Conservation (phyloP, 37 sponge, comb jelly and placozoan species). For the Beroe forskalii region DNA sequence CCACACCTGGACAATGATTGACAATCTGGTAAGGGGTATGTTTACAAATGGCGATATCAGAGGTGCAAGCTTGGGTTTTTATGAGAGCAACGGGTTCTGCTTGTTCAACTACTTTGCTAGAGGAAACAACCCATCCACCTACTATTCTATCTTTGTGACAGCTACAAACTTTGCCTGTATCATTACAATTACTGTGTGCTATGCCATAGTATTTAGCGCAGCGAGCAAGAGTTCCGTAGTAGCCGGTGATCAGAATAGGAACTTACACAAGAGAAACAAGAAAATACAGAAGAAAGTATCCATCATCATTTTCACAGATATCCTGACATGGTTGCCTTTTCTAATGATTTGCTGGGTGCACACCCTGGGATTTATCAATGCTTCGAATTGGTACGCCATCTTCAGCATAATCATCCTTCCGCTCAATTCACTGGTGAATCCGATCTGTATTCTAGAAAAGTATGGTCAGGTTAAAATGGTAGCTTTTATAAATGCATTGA, state of each 20-base stretch:
- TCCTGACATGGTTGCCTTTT: slow-evolving; percentile 18
- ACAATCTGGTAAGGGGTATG: slow-evolving; percentile 2
- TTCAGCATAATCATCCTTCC: slow-evolving; percentile 32
- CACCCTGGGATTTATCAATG: neutral
- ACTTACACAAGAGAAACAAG: neutral
- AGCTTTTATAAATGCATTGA: too few relatives aligned
- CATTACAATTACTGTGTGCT: neutral
- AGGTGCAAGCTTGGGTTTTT: neutral
- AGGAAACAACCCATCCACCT: neutral
- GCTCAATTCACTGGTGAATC: slow-evolving; percentile 20
- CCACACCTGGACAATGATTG: neutral
- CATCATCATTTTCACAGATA: neutral
- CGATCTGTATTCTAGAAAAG: neutral
- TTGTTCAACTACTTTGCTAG: slow-evolving; percentile 16
- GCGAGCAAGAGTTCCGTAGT: neutral
- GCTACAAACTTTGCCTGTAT: neutral
- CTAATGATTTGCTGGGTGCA: neutral
- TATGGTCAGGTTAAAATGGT: too few relatives aligned
- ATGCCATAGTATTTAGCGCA: neutral
- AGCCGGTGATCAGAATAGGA: neutral
- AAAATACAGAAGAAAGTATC: slow-evolving; percentile 9
- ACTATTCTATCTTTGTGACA: neutral
- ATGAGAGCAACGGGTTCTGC: slow-evolving; percentile 18
- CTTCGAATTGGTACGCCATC: neutral
- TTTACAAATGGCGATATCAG: neutral